Conservation (phyloP, 2,113 vertebrate genomes). For the Motacilla tschutschensis region DNA sequence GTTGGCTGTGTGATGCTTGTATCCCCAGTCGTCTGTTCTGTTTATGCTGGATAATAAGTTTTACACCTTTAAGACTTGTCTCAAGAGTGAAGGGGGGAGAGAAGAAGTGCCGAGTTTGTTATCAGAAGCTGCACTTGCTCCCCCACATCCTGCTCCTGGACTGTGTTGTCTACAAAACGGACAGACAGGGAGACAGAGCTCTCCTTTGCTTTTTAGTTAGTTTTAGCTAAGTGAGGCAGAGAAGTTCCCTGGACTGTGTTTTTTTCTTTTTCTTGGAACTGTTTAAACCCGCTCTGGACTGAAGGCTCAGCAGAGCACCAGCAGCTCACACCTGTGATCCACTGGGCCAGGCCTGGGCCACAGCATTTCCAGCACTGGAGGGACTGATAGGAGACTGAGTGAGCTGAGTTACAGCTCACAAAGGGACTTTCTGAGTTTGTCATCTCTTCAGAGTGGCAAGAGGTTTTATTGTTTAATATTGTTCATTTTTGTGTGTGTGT, state of each 20-base stretch:
- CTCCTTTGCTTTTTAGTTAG: neutral
- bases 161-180: neutral
- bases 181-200: fast-evolving
- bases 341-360: too few relatives aligned
- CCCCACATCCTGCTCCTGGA: neutral
- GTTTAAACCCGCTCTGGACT: neutral
- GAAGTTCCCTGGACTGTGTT: neutral
- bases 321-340: neutral
- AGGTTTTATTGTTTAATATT: neutral
- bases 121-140: neutral
- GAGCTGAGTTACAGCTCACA: neutral
- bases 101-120: neutral
- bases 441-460: neutral
- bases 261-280: neutral
- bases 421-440: neutral
- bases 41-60: neutral
- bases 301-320: neutral
- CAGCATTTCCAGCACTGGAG: neutral
- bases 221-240: neutral
- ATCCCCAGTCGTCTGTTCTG: neutral
- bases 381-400: neutral
- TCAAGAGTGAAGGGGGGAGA: fast-evolving
- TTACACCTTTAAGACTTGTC: neutral
- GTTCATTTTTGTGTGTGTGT: neutral
- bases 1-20: neutral